These are phyloP conservation scores for Merops nubicus DNA, from an alignment of 2,113 vertebrate species.

Conservation along the genomic window DNA sequence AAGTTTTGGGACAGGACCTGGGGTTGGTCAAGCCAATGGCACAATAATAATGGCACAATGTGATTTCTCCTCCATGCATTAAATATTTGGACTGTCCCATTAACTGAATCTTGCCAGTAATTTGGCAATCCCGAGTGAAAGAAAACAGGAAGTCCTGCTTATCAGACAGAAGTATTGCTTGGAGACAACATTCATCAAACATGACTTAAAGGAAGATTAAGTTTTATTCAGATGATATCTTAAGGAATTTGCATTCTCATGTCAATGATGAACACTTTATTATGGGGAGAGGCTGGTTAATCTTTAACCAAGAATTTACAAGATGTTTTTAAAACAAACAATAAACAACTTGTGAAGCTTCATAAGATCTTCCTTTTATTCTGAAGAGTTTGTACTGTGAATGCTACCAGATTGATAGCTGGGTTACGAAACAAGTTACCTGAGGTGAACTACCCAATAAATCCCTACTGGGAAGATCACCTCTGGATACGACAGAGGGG, in stretches of 20 bases:
- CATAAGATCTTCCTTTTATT: not conserved
- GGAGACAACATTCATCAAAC: not conserved
- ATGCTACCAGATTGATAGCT: not conserved
- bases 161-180: not conserved
- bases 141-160: not conserved
- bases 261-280: slow-evolving; percentile 26
- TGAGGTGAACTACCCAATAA: not conserved
- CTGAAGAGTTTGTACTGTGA: not conserved
- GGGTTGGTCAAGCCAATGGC: not conserved
- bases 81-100: not conserved
- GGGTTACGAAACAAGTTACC: fast-evolving
- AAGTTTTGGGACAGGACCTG: not conserved
- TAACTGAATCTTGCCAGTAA: not conserved
- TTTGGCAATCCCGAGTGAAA: not conserved
- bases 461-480: not conserved
- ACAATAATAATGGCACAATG: fast-evolving
- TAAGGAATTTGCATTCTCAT: slow-evolving; percentile 12
- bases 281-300: slow-evolving; percentile 26
- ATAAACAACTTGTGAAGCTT: not conserved
- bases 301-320: slow-evolving; percentile 35
- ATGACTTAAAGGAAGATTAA: not conserved
- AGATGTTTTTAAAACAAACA: slow-evolving; percentile 23
- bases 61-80: not conserved
- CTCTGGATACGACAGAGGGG: not conserved
- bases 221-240: slow-evolving; percentile 41